Conservation (phyloP, 2,888 invertebrate genomes). For the Corythucha ciliata region DNA sequence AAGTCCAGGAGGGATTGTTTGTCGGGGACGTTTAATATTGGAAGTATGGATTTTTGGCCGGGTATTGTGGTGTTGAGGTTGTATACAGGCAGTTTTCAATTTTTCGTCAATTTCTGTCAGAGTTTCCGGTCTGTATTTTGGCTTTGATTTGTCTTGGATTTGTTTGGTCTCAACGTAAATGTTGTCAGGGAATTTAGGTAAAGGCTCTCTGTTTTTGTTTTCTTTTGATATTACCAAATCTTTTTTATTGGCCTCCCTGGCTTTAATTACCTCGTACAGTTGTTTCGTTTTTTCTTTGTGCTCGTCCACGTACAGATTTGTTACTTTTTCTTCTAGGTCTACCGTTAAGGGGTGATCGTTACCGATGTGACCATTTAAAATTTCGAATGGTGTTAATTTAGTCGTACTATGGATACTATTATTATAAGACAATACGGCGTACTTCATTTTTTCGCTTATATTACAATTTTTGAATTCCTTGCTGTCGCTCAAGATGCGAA, state of each 20-base stretch:
- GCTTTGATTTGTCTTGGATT: too few relatives aligned
- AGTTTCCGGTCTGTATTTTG: too few relatives aligned
- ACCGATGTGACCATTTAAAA: constrained; percentile 8
- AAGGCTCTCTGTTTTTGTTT: background rate
- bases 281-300: constrained; percentile 4
- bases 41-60: too few relatives aligned
- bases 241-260: background rate
- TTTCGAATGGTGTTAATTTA: constrained; percentile 16
- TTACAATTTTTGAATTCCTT: constrained; percentile 9
- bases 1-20: too few relatives aligned
- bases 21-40: too few relatives aligned
- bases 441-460: background rate
- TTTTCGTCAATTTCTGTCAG: too few relatives aligned
- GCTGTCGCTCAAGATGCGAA: constrained; percentile 11
- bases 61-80: too few relatives aligned
- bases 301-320: background rate
- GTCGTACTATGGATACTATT: constrained; percentile 6
- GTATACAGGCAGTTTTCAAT: too few relatives aligned
- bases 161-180: too few relatives aligned
- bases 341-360: background rate
- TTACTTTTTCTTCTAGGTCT: background rate
- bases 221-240: background rate
- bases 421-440: constrained; percentile 9
- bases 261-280: background rate
- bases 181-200: too few relatives aligned